Evolutionary conservation across 2,888 invertebrate species (phyloP).

Genomic region (Sussaba pulchella): DNA sequence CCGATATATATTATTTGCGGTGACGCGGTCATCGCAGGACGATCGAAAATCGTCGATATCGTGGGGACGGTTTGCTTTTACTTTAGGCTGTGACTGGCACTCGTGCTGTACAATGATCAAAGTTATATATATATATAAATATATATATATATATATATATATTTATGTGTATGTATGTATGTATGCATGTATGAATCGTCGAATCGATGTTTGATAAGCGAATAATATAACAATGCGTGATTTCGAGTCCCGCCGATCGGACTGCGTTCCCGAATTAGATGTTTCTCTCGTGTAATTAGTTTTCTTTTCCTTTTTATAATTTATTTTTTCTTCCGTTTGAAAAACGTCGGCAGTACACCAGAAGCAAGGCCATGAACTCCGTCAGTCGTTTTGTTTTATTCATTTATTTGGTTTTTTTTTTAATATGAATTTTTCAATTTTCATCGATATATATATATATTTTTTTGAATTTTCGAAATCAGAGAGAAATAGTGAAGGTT

Average conservation of each 20-base stretch:
- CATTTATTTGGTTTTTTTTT: neutral
- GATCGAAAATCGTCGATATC: constrained; percentile 62
- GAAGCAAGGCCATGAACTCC: constrained; percentile 47
- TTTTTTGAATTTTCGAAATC: no score
- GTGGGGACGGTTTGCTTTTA: constrained; percentile 73
- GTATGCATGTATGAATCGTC: no score
- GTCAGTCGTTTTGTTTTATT: constrained; percentile 36
- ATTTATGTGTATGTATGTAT: no score
- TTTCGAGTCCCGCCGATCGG: constrained; percentile 18
- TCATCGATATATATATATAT: no score
- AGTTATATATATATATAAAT: no score
- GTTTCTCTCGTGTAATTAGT: neutral
- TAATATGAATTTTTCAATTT: no score
- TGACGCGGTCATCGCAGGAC: constrained; percentile 34
- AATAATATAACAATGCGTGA: constrained; percentile 18
- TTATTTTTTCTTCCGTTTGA: constrained; percentile 11
- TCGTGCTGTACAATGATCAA: constrained; percentile 31
- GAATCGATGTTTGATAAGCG: constrained; percentile 40
- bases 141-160: no score
- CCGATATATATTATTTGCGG: constrained; percentile 14
- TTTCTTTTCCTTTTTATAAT: constrained; percentile 1
- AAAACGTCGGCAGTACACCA: constrained; percentile 46
- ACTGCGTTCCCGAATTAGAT: neutral
- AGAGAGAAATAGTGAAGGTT: no score
- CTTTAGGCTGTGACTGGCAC: constrained; percentile 67